phyloP scores from a whole-genome alignment of 2,797 vertebrate genomes.

The Tadarida brasiliensis region DNA sequence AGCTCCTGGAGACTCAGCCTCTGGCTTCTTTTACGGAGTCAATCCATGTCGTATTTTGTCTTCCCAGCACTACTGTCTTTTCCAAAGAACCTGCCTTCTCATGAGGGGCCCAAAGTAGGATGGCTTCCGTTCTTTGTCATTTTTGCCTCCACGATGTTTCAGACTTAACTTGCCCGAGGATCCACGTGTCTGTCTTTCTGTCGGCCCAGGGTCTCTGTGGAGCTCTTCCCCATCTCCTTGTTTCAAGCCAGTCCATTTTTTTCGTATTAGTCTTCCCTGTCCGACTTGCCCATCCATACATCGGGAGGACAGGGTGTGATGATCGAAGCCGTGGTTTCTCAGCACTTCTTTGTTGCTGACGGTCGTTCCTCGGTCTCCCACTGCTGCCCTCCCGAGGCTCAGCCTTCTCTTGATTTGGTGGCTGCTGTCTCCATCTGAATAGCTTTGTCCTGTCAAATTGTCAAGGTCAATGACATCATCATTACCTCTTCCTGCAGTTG shows the following conservation, averaged over 20 bases:
- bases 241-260: neutral
- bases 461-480: conserved; percentile 1
- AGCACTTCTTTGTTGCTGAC: neutral
- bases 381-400: neutral
- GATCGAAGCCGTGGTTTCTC: neutral
- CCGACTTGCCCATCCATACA: neutral
- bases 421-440: neutral
- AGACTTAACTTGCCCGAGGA: neutral
- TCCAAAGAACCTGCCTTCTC: neutral
- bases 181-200: neutral
- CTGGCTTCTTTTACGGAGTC: neutral
- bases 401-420: neutral
- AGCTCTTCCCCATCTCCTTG: neutral
- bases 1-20: neutral
- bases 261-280: neutral
- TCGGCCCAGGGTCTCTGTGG: fast-evolving
- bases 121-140: too few relatives aligned
- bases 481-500: neutral
- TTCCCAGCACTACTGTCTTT: neutral
- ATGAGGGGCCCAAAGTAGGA: neutral
- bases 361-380: neutral
- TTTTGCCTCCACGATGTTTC: neutral
- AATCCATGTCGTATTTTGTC: neutral
- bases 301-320: neutral
- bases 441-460: neutral